Evolutionary conservation across 2,888 invertebrate genomes (phyloP).

Genomic region (Nemurella pictetii): DNA sequence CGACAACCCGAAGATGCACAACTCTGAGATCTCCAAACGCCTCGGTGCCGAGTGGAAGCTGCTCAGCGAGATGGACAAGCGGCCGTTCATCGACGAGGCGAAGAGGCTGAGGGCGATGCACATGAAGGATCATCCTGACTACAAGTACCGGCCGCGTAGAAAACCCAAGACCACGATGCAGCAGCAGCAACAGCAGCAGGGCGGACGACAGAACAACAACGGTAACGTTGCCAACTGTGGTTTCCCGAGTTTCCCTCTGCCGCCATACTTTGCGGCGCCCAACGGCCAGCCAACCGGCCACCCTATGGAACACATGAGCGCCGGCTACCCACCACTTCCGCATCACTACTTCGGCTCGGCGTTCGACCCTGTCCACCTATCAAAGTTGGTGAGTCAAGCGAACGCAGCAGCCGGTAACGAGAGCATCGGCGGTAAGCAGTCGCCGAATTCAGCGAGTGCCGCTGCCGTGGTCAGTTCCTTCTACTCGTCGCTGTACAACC

Average conservation of each 20-base stretch:
- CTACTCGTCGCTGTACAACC: slow-evolving; percentile 67
- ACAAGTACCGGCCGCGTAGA: slow-evolving; percentile 84
- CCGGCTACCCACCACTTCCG: slow-evolving; percentile 61
- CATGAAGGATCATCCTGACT: slow-evolving; percentile 91
- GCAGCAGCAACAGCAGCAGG: slow-evolving; percentile 51
- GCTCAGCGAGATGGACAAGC: slow-evolving; percentile 81
- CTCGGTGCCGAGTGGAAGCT: slow-evolving; percentile 94
- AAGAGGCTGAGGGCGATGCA: slow-evolving; percentile 83
- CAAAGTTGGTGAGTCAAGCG: slow-evolving; percentile 58
- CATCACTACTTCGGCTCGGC: slow-evolving; percentile 73
- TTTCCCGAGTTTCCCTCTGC: slow-evolving; percentile 66
- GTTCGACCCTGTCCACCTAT: slow-evolving; percentile 67
- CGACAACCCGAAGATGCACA: slow-evolving; percentile 93
- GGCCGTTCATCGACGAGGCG: slow-evolving; percentile 94
- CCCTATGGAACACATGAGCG: slow-evolving; percentile 59
- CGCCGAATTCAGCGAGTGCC: slow-evolving; percentile 35
- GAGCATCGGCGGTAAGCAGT: slow-evolving; percentile 55
- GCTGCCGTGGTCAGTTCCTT: slow-evolving; percentile 69
- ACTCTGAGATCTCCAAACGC: slow-evolving; percentile 87
- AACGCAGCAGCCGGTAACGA: slow-evolving; percentile 54
- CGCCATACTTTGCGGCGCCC: slow-evolving; percentile 66
- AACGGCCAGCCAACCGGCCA: slow-evolving; percentile 52
- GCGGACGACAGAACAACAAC: slow-evolving; percentile 46
- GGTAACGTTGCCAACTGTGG: slow-evolving; percentile 47
- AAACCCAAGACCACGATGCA: slow-evolving; percentile 76